A percentile compares a stretch with the other conserved stretches of the same genome.
Conservation (phyloP, 2,888 invertebrate species). For the Chrysodeixis includens region DNA sequence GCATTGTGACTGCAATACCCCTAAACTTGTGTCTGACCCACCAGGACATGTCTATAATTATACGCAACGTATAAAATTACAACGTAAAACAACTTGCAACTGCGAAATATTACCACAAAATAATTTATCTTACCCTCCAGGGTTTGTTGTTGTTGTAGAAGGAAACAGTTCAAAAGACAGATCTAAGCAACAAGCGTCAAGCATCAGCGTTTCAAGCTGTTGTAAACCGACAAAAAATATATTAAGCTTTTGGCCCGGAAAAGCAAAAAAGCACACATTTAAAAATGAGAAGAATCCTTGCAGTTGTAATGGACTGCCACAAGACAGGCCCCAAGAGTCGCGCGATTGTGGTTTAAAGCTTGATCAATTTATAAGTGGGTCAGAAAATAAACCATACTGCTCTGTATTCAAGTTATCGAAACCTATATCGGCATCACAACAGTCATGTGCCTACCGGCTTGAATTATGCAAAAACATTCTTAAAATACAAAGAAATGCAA, state of each 20-base stretch:
- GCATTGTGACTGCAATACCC: background rate
- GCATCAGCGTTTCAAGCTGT: background rate
- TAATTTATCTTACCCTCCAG: background rate
- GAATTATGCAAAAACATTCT: constrained; percentile 10
- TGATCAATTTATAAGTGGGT: too few relatives aligned
- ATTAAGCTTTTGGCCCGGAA: background rate
- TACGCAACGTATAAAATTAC: background rate
- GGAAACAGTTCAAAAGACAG: background rate
- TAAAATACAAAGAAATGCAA: constrained; percentile 5
- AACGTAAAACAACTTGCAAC: background rate
- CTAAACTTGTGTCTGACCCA: background rate
- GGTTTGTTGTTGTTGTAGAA: background rate
- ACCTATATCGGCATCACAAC: background rate
- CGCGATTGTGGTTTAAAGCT: too few relatives aligned
- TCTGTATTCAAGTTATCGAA: background rate
- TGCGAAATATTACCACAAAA: background rate
- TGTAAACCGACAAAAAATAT: background rate
- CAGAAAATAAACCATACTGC: background rate
- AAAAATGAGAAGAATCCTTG: background rate
- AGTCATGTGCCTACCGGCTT: background rate
- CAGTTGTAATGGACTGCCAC: background rate
- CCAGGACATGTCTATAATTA: background rate
- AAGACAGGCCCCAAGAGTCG: too few relatives aligned
- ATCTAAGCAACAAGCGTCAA: background rate
- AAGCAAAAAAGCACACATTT: background rate